phyloP scores from a whole-genome alignment of 2,797 vertebrate species.

The Paratrypauchen microcephalus region DNA sequence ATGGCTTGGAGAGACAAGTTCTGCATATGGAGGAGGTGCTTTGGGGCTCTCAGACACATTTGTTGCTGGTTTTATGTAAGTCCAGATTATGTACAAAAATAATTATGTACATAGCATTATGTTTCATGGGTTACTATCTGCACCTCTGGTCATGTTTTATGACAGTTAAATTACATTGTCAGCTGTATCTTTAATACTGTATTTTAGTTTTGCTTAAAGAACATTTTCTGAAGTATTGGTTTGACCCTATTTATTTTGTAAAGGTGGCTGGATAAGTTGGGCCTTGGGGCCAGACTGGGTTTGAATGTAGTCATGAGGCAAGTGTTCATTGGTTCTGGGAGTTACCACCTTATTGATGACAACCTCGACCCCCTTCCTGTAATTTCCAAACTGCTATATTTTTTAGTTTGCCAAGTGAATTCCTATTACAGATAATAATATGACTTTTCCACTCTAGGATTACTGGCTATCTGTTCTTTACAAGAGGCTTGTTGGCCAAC shows the following conservation, averaged over 20 bases:
- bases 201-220: not conserved
- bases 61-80: conserved; percentile 93
- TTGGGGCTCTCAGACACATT: conserved; percentile 86
- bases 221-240: not conserved
- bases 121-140: not conserved
- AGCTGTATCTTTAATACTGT: not conserved
- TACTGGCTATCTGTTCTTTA: conserved; percentile 93
- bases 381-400: conserved; percentile 37
- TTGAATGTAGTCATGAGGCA: conserved; percentile 93
- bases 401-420: not conserved
- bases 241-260: conserved; percentile 11
- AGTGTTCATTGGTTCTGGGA: conserved; percentile 88
- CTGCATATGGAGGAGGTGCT: conserved; percentile 90
- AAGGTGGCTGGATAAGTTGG: conserved; percentile 97
- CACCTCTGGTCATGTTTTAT: not conserved
- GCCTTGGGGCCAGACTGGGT: conserved; percentile 84
- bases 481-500: conserved; percentile 88
- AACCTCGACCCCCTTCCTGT: conserved; percentile 91
- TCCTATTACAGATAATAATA: not conserved
- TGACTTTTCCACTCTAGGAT: conserved; percentile 76
- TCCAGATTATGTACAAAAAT: conserved; percentile 14
- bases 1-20: conserved; percentile 95
- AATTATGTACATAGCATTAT: not conserved
- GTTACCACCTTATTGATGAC: conserved; percentile 88
- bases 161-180: not conserved